A percentile compares a stretch with the other conserved stretches of the same genome.
Conservation (phyloP, 1,140 invertebrate genomes). For the Caenorhabditis remanei region DNA sequence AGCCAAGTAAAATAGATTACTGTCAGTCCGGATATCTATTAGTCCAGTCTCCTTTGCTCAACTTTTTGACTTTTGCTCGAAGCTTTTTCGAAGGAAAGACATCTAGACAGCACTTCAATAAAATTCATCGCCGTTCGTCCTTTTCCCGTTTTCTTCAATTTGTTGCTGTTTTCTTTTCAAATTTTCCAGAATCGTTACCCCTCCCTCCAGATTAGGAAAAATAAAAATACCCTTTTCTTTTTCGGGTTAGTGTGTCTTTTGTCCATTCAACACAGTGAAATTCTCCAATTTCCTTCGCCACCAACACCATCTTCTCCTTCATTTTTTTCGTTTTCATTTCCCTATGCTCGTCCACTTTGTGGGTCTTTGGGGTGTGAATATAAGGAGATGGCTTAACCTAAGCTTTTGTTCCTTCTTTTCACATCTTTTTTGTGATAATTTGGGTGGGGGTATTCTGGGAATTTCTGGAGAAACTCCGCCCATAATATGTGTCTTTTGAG, state of each 20-base stretch:
- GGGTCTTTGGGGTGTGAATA: no score
- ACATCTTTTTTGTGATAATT: no score
- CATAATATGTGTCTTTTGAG: no score
- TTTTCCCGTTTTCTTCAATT: neutral
- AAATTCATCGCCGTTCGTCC: neutral
- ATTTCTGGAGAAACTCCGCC: no score
- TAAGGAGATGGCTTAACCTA: no score
- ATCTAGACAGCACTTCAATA: slow-evolving; percentile 14
- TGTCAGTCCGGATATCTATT: no score
- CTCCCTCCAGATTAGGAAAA: neutral
- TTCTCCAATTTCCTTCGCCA: slow-evolving; percentile 9
- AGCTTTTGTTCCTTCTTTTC: no score
- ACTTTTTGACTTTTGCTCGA: neutral
- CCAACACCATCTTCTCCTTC: neutral
- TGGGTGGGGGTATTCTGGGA: no score
- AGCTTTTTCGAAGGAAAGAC: no score
- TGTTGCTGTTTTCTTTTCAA: neutral
- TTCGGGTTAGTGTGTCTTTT: neutral
- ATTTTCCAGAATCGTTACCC: neutral
- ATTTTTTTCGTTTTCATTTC: neutral
- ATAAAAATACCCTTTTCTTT: neutral
- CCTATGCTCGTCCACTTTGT: neutral
- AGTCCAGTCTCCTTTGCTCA: no score
- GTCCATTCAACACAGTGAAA: no score
- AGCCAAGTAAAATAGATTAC: no score